phyloP scores from a whole-genome alignment of 2,888 invertebrate species.

The Frankliniella intonsa region DNA sequence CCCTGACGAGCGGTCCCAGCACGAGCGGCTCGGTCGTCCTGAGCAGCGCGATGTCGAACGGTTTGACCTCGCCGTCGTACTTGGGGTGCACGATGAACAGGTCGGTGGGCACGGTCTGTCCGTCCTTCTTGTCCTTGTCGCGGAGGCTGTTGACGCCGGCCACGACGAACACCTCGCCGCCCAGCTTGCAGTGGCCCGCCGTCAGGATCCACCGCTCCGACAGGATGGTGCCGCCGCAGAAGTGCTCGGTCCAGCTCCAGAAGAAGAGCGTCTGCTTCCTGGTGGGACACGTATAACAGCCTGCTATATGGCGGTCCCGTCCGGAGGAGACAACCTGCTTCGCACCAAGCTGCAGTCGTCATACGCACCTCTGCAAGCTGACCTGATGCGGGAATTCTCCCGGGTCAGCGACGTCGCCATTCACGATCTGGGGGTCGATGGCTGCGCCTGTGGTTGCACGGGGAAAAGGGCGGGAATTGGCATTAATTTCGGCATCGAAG shows the following conservation, averaged over 20 bases:
- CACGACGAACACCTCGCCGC: not conserved
- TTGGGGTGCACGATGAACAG: not conserved
- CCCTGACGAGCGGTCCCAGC: not conserved
- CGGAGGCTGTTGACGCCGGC: not conserved
- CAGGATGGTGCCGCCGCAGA: not conserved
- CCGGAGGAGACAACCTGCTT: not conserved
- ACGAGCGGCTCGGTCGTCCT: not conserved
- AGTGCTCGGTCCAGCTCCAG: conserved; percentile 1
- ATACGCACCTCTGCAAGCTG: not conserved
- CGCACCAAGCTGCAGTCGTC: not conserved
- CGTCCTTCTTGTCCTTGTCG: not conserved
- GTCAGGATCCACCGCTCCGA: not conserved
- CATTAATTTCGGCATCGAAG: too few relatives aligned
- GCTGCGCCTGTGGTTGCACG: not conserved
- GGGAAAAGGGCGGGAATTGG: too few relatives aligned
- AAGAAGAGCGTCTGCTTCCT: not conserved
- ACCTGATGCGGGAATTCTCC: conserved; percentile 6
- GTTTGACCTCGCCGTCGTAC: not conserved
- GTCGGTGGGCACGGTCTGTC: not conserved
- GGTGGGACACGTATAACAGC: not conserved
- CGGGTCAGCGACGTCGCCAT: not conserved
- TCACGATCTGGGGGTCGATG: not conserved
- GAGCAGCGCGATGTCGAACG: not conserved
- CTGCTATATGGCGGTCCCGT: not conserved
- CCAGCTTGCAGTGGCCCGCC: not conserved